Percentiles rank a stretch among this genome's conserved stretches.
These are phyloP conservation scores for Bagarius yarrelli DNA, from an alignment of 2,113 vertebrate genomes.

Conservation along the genomic window DNA sequence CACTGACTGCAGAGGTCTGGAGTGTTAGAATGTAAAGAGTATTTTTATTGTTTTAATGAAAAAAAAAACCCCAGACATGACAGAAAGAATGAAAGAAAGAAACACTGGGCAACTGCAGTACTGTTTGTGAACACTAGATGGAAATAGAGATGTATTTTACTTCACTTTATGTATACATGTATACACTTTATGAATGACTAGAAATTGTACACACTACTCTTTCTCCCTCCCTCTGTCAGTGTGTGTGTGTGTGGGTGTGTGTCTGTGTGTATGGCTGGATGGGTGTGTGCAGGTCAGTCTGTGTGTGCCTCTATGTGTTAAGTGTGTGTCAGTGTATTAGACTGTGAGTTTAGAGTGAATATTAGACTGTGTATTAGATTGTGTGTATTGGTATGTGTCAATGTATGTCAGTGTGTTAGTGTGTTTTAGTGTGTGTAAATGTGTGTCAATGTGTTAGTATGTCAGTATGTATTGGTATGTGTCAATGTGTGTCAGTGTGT, in stretches of 20 bases:
- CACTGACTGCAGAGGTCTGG: not conserved
- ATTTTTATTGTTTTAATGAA: not conserved
- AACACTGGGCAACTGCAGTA: not conserved
- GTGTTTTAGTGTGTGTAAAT: slow-evolving; percentile 7
- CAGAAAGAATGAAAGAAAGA: not conserved
- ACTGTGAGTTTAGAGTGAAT: too few species aligned
- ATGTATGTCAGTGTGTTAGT: not conserved
- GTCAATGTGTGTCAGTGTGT: too few species aligned
- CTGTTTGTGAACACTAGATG: not conserved
- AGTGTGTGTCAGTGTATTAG: not conserved
- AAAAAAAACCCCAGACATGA: not conserved
- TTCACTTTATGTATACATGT: too few species aligned
- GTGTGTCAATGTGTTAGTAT: not conserved
- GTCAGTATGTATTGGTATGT: too few species aligned
- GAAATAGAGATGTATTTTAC: not conserved
- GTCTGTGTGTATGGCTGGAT: too few species aligned
- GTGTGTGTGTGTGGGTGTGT: too few species aligned
- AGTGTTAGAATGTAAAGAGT: too few species aligned
- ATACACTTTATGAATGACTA: too few species aligned
- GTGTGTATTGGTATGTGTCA: too few species aligned
- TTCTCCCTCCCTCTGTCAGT: too few species aligned
- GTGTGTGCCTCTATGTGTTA: not conserved
- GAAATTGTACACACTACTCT: too few species aligned
- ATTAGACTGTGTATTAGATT: too few species aligned
- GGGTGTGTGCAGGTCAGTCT: not conserved